Conservation (phyloP, 2,113 vertebrate species). For the Chelonoidis abingdonii region DNA sequence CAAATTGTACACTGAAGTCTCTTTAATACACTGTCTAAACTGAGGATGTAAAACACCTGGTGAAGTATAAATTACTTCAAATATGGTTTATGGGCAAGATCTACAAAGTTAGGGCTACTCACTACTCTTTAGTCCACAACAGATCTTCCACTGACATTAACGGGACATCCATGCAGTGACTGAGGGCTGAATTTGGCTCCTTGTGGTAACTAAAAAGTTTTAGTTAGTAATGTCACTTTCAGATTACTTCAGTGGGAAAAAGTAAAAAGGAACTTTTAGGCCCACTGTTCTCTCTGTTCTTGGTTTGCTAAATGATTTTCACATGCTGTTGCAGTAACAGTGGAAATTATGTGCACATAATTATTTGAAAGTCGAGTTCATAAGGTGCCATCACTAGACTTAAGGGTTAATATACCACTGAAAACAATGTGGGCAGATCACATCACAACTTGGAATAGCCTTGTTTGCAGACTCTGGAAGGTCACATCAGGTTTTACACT, state of each 20-base stretch:
- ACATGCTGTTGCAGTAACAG: not conserved
- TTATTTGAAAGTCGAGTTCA: not conserved
- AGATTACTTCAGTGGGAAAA: not conserved
- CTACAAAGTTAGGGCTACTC: not conserved
- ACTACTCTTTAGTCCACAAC: not conserved
- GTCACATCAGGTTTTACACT: not conserved
- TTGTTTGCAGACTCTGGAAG: not conserved
- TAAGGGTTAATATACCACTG: too few species aligned
- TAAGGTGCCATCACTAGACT: not conserved
- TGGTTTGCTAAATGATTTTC: not conserved
- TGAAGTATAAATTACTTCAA: not conserved
- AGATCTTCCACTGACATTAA: fast-evolving
- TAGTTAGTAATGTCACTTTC: not conserved
- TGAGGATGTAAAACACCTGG: not conserved
- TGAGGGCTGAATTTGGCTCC: not conserved
- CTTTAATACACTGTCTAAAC: not conserved
- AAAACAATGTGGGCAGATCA: too few species aligned
- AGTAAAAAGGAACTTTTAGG: not conserved
- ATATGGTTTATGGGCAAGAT: not conserved
- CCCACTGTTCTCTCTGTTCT: not conserved
- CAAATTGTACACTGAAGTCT: not conserved
- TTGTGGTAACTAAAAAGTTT: not conserved
- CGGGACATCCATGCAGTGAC: fast-evolving
- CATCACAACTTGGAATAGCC: too few species aligned
- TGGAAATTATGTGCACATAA: not conserved